Evolutionary conservation across 2,113 vertebrate species (phyloP).

Genomic region (Pagrus major): DNA sequence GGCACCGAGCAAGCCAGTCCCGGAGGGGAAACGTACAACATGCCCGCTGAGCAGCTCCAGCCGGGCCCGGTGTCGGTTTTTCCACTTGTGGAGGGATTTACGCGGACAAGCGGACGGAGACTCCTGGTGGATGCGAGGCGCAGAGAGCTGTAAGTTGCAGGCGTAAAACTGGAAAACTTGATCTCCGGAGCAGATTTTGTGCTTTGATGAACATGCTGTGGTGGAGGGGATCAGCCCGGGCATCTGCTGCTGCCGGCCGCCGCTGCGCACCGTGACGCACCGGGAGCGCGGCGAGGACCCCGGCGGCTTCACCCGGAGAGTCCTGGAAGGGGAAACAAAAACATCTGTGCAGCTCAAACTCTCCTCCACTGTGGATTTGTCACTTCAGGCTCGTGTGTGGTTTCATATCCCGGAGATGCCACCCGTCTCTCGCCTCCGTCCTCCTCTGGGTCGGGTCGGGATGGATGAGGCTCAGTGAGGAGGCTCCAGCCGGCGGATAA

Average conservation of each 20-base stretch:
- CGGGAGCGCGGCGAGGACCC: conserved; percentile 17
- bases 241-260: conserved; percentile 3
- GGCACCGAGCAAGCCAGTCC: conserved; percentile 5
- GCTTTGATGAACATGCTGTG: conserved; percentile 28
- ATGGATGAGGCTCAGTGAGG: conserved; percentile 55
- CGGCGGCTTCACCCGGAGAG: conserved; percentile 14
- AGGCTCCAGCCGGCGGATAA: conserved; percentile 72
- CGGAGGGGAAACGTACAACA: conserved; percentile 18
- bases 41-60: conserved; percentile 46
- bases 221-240: conserved; percentile 14
- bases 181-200: background rate
- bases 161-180: conserved; percentile 39
- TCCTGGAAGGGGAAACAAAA: background rate
- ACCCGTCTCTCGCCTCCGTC: conserved; percentile 2
- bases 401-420: conserved; percentile 38
- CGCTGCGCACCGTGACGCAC: conserved; percentile 43
- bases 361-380: conserved; percentile 33
- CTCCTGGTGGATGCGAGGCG: conserved; percentile 22
- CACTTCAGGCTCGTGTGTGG: conserved; percentile 3
- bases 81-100: conserved; percentile 45
- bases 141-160: conserved; percentile 46
- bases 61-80: conserved; percentile 15
- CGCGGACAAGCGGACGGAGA: conserved; percentile 23
- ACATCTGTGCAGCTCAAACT: background rate
- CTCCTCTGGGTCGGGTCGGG: conserved; percentile 32